These are phyloP conservation scores for Actenoides lindsayi DNA, from an alignment of 2,113 vertebrate species.

Conservation along the genomic window DNA sequence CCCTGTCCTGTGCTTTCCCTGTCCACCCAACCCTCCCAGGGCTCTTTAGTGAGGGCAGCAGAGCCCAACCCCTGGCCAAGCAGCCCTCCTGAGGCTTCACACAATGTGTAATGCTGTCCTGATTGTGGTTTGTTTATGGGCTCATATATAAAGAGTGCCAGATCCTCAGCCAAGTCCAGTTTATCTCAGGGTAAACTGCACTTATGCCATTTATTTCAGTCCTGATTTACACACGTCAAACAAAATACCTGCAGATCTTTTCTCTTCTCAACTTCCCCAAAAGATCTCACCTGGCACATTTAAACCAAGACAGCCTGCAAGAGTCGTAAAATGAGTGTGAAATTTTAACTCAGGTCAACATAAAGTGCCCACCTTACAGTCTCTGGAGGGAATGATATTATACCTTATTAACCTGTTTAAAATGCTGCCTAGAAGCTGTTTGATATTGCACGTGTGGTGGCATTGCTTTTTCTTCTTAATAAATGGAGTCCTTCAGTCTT, in stretches of 20 bases:
- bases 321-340: slow-evolving; percentile 18
- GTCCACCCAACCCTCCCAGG: not conserved
- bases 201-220: slow-evolving; percentile 18
- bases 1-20: not conserved
- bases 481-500: slow-evolving; percentile 29
- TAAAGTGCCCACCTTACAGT: not conserved
- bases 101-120: not conserved
- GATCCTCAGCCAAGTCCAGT: slow-evolving; percentile 28
- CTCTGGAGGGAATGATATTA: slow-evolving; percentile 15
- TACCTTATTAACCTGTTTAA: not conserved
- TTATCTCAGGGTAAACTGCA: slow-evolving; percentile 44
- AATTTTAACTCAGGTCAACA: slow-evolving; percentile 44
- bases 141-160: not conserved
- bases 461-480: not conserved
- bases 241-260: slow-evolving; percentile 40
- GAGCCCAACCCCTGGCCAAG: not conserved
- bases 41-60: not conserved
- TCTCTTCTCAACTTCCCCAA: not conserved
- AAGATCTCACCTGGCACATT: not conserved
- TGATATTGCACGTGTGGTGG: not conserved
- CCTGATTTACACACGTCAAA: slow-evolving; percentile 21
- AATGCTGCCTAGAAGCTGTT: not conserved
- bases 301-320: not conserved
- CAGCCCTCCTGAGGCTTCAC: not conserved
- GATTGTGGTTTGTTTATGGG: slow-evolving; percentile 24